Conservation (phyloP, 2,888 invertebrate genomes). For the Ypsolopha sequella region DNA sequence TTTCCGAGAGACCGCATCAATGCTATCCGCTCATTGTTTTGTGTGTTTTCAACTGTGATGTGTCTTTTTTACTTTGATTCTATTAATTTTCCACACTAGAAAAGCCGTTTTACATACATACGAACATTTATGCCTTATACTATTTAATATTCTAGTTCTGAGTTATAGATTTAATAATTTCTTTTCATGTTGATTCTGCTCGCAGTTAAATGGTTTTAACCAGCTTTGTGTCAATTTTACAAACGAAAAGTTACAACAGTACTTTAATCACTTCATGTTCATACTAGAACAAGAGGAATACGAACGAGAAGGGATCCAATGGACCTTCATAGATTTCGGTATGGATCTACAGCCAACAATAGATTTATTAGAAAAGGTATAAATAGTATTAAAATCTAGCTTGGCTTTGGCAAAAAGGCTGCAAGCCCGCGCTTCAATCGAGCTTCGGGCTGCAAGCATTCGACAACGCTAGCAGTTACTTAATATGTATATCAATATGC, state of each 20-base stretch:
- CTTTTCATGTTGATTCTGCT: slow-evolving; percentile 32
- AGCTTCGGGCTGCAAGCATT: not conserved
- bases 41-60: slow-evolving; percentile 42
- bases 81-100: slow-evolving; percentile 4
- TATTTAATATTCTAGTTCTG: slow-evolving; percentile 16
- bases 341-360: slow-evolving; percentile 94
- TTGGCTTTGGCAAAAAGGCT: slow-evolving; percentile 2
- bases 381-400: slow-evolving; percentile 20
- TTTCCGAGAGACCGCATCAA: slow-evolving; percentile 45
- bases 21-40: slow-evolving; percentile 36
- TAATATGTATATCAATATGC: not conserved
- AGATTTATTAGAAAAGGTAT: slow-evolving; percentile 92
- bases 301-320: slow-evolving; percentile 90
- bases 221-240: slow-evolving; percentile 97
- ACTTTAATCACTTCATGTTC: slow-evolving; percentile 98
- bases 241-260: slow-evolving; percentile 95
- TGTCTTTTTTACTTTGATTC: slow-evolving; percentile 13
- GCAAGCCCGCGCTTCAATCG: not conserved
- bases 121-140: slow-evolving; percentile 14
- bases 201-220: slow-evolving; percentile 93
- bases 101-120: slow-evolving; percentile 2
- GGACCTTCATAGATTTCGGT: slow-evolving; percentile 96
- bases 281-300: slow-evolving; percentile 96
- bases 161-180: slow-evolving; percentile 27
- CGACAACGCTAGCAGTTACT: not conserved